Evolutionary conservation across 2,113 vertebrate genomes (phyloP).

Genomic region (Canis aureus): DNA sequence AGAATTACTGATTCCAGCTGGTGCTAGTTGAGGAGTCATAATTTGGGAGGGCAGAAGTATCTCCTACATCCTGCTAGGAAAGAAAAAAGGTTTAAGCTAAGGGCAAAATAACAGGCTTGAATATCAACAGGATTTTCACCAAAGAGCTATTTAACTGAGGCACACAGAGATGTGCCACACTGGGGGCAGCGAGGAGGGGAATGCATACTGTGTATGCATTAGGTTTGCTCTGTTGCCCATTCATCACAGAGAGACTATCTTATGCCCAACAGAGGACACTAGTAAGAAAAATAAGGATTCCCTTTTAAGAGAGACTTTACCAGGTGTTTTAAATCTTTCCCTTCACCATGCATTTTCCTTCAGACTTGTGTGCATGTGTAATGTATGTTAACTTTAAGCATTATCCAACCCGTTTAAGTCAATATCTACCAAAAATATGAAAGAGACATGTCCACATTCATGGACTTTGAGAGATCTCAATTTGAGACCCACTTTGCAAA

Average conservation of each 20-base stretch:
- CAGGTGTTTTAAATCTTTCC: not conserved
- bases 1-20: not conserved
- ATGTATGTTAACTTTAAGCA: not conserved
- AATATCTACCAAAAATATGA: not conserved
- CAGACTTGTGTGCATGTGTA: not conserved
- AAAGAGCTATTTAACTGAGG: not conserved
- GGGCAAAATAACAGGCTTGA: not conserved
- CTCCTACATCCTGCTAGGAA: not conserved
- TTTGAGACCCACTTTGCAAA: not conserved
- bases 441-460: not conserved
- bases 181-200: not conserved
- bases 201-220: not conserved
- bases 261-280: not conserved
- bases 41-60: not conserved
- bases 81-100: not conserved
- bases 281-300: not conserved
- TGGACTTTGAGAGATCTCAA: not conserved
- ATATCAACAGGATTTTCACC: not conserved
- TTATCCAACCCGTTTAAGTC: not conserved
- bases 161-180: not conserved
- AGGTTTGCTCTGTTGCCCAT: not conserved
- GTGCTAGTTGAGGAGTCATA: not conserved
- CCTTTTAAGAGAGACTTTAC: not conserved
- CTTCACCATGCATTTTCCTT: not conserved
- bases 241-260: not conserved